Percentiles rank a stretch among this genome's conserved stretches.
phyloP scores from a whole-genome alignment of 1,140 invertebrate genomes.

The Bombus vancouverensis region DNA sequence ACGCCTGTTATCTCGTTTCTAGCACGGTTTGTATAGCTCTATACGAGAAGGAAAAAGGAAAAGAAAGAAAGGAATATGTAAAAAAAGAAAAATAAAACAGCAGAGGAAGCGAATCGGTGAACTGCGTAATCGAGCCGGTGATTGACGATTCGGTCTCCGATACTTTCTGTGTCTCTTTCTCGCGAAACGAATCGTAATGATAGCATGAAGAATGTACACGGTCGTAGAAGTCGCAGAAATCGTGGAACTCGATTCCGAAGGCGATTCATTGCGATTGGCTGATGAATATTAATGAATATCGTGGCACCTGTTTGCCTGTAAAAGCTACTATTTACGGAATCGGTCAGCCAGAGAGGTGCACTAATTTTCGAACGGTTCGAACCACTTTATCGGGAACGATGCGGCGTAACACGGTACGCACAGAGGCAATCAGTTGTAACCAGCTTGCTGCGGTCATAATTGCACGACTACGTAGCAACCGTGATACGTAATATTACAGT shows the following conservation, averaged over 20 bases:
- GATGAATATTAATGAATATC: conserved; percentile 46
- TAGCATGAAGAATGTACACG: not conserved
- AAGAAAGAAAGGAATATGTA: not conserved
- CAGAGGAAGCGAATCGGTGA: conserved; percentile 5
- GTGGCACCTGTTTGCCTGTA: conserved; percentile 10
- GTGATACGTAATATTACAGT: conserved; percentile 32
- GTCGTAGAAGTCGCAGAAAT: not conserved
- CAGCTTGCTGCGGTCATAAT: conserved; percentile 39
- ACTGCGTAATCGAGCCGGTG: not conserved
- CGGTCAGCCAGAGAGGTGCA: conserved; percentile 13
- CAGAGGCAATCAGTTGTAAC: conserved; percentile 18
- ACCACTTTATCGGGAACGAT: conserved; percentile 20
- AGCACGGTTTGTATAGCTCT: not conserved
- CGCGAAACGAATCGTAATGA: not conserved
- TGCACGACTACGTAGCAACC: conserved; percentile 19
- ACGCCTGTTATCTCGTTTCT: conserved; percentile 19
- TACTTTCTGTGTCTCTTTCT: not conserved
- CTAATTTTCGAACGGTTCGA: conserved; percentile 38
- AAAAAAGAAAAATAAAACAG: not conserved
- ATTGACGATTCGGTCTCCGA: conserved; percentile 9
- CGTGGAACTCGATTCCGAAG: not conserved
- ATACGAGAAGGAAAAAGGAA: not conserved
- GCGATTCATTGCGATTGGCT: not conserved
- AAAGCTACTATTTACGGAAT: conserved; percentile 22
- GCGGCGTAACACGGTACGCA: not conserved